phyloP scores from a whole-genome alignment of 2,113 vertebrate species.

The Chiloscyllium plagiosum region DNA sequence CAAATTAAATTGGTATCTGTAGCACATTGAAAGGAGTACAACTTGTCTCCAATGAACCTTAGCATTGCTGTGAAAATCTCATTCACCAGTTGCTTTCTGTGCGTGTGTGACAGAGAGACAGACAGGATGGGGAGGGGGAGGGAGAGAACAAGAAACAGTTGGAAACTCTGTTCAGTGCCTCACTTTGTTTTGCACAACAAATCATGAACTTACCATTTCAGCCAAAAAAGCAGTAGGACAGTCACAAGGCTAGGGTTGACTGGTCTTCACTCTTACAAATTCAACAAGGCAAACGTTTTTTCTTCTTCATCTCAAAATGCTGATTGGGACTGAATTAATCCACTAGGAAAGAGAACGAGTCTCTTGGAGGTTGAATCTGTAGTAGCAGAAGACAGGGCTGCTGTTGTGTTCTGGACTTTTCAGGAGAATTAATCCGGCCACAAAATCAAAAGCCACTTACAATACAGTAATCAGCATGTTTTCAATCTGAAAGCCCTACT shows the following conservation, averaged over 20 bases:
- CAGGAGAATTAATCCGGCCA: constrained; percentile 60
- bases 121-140: constrained; percentile 40
- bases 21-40: neutral
- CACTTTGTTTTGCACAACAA: constrained; percentile 60
- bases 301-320: constrained; percentile 46
- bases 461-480: constrained; percentile 79
- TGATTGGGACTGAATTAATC: constrained; percentile 71
- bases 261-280: constrained; percentile 56
- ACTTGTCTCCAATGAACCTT: neutral
- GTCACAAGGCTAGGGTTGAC: constrained; percentile 64
- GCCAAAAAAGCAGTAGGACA: constrained; percentile 54
- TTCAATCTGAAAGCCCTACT: constrained; percentile 63
- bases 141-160: constrained; percentile 46
- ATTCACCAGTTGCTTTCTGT: constrained; percentile 54
- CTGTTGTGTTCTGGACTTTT: constrained; percentile 57
- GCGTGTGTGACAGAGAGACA: constrained; percentile 45
- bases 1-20: neutral
- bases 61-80: constrained; percentile 47
- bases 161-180: constrained; percentile 57
- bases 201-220: constrained; percentile 46
- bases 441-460: constrained; percentile 76
- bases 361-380: constrained; percentile 58
- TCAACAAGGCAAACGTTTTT: constrained; percentile 59
- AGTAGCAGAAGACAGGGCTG: constrained; percentile 60
- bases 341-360: constrained; percentile 60